Conservation (phyloP, 2,113 vertebrate genomes). For the Pseudonaja textilis region DNA sequence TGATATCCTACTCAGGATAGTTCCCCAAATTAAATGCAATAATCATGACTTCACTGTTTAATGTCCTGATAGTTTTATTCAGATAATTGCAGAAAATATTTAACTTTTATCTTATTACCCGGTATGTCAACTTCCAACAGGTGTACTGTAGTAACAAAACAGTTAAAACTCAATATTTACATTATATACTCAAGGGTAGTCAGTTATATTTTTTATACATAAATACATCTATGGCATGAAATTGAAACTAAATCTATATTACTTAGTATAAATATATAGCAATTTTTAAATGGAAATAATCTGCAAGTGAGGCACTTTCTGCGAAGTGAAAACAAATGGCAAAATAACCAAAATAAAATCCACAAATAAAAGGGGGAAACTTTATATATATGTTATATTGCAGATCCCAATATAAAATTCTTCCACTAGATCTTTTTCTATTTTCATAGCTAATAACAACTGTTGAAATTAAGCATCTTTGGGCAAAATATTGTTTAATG, state of each 20-base stretch:
- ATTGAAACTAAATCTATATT: conserved; percentile 85
- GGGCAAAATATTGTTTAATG: conserved; percentile 61
- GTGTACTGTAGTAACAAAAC: conserved; percentile 82
- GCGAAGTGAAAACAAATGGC: conserved; percentile 82
- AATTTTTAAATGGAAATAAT: conserved; percentile 85
- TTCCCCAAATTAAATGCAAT: conserved; percentile 55
- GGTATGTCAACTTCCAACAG: conserved; percentile 89
- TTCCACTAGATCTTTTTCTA: conserved; percentile 69
- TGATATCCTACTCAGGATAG: conserved; percentile 20
- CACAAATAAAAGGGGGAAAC: conserved; percentile 68
- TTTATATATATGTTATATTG: conserved; percentile 76
- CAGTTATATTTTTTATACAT: conserved; percentile 81
- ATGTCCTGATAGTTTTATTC: conserved; percentile 76
- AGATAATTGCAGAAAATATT: conserved; percentile 69
- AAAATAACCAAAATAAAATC: conserved; percentile 74
- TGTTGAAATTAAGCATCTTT: conserved; percentile 73
- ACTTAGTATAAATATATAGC: conserved; percentile 83
- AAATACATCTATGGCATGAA: conserved; percentile 84
- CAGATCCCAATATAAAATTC: conserved; percentile 79
- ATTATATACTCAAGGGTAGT: conserved; percentile 89
- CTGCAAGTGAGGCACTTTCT: conserved; percentile 93
- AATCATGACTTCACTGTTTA: conserved; percentile 52
- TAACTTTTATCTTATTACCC: conserved; percentile 89
- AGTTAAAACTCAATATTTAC: conserved; percentile 93
- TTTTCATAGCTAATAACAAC: conserved; percentile 70